Evolutionary conservation across 2,888 invertebrate species (phyloP), one percentile per base, ranked within the genome.

Genomic region (Trachelus stipa): DNA sequence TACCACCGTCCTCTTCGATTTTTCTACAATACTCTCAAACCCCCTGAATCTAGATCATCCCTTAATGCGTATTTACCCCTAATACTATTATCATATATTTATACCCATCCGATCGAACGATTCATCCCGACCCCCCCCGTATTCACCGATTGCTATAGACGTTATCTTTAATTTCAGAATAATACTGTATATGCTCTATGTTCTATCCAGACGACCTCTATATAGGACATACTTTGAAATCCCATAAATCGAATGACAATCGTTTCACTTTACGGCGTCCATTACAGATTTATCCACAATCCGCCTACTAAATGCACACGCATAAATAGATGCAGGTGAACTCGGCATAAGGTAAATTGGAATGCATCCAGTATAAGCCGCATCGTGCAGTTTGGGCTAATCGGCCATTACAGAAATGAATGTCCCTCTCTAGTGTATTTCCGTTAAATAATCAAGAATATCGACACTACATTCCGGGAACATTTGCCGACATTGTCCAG

Each of bases 391-490:
- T 56, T 56, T 56, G 56, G 56, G 23, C 23, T 56, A 56, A 56
- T 56, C 56, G 56, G 56, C 56, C 56, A 56, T 56, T 56, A 56
- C 56, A 56, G 6, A 56, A 56, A 56, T 56, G 56, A 56, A 56
- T 23, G 56, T 56, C 23, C 23, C 56, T 6, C 56, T 56, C 56
- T 56, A 56, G 56, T 56, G 56, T 56, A 56, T 56, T 56, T 56
- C 56, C 31, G 88, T 89, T 76, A 91, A 88, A 84, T 90, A 90
- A 78, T 89, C 88, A 78, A 91, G 84, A 74, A 85, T 81, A 81
- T 86, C 85, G 74, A 79, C 82, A 68, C 81, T 34, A 81, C 91
- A 91, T 80, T 90, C 91, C 40, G 87, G 78, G 80, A 88, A 89
- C 75, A 86, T 80, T 77, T 76, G 80, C 80, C 80, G 81, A 79